A percentile compares a stretch with the other conserved stretches of the same genome.
phyloP scores from a whole-genome alignment of 2,113 vertebrate species.

The Boleophthalmus pectinirostris region DNA sequence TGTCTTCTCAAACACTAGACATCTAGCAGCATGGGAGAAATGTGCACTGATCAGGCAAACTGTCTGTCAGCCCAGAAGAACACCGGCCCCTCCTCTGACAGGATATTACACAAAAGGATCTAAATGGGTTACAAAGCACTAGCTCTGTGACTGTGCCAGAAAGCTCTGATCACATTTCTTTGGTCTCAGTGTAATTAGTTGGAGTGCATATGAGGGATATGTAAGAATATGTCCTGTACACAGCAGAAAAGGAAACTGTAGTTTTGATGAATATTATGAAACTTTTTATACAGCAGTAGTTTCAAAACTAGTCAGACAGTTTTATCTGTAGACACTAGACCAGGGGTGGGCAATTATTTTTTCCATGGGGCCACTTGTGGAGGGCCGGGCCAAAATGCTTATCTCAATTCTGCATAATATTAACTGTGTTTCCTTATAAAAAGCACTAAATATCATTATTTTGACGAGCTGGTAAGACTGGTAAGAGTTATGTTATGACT shows the following conservation, averaged over 20 bases:
- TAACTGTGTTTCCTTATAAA: no score
- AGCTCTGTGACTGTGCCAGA: not conserved
- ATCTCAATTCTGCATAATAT: no score
- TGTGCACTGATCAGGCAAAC: not conserved
- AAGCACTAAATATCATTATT: no score
- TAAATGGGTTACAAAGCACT: not conserved
- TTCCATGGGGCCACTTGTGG: no score
- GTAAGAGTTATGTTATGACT: no score
- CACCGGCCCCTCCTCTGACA: not conserved
- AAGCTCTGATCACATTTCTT: not conserved
- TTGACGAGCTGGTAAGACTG: no score
- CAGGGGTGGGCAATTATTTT: no score
- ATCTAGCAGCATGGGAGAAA: not conserved
- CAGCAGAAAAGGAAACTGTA: not conserved
- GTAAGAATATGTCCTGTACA: not conserved
- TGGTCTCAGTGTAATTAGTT: not conserved
- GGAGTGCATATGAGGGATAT: not conserved
- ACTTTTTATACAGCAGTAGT: not conserved
- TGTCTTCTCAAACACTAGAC: slow-evolving; percentile 16
- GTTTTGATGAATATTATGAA: not conserved
- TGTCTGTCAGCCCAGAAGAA: not conserved
- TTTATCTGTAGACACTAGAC: no score
- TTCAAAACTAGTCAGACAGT: not conserved
- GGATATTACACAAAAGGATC: slow-evolving; percentile 5
- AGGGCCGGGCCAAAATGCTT: no score